Conservation (phyloP, 2,888 invertebrate genomes). For the Lapara coniferarum region DNA sequence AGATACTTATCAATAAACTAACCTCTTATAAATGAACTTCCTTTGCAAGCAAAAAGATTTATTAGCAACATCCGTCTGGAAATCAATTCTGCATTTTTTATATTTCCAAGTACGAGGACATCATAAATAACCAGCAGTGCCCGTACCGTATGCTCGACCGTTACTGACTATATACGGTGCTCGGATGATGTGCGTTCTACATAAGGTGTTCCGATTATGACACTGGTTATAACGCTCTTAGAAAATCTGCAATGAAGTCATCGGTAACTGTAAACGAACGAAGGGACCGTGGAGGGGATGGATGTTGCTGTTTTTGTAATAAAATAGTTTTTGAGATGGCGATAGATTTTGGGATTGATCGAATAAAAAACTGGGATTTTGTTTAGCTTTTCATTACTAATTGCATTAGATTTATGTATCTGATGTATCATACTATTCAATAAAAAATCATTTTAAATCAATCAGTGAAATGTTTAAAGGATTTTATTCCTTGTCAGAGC, state of each 20-base stretch:
- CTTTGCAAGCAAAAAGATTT: too few relatives aligned
- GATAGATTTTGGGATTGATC: background rate
- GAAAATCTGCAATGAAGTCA: conserved; percentile 23
- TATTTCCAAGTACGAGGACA: conserved; percentile 6
- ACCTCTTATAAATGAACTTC: too few relatives aligned
- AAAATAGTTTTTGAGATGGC: background rate
- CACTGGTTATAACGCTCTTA: conserved; percentile 6
- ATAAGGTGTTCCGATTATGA: background rate
- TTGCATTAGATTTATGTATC: too few relatives aligned
- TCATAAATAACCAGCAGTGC: background rate
- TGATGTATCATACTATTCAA: too few relatives aligned
- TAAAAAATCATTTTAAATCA: too few relatives aligned
- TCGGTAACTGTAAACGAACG: conserved; percentile 12
- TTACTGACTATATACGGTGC: conserved; percentile 19
- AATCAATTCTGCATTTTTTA: background rate
- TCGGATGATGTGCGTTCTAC: conserved; percentile 1
- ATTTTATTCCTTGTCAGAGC: too few relatives aligned
- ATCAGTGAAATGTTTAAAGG: too few relatives aligned
- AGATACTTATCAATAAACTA: too few relatives aligned
- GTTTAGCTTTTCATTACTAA: too few relatives aligned
- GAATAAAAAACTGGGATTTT: background rate
- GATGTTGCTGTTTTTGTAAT: background rate
- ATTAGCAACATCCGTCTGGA: too few relatives aligned
- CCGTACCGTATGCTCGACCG: conserved; percentile 10
- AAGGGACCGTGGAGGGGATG: background rate